Conservation (phyloP, 2,797 vertebrate species). For the Limosa lapponica region DNA sequence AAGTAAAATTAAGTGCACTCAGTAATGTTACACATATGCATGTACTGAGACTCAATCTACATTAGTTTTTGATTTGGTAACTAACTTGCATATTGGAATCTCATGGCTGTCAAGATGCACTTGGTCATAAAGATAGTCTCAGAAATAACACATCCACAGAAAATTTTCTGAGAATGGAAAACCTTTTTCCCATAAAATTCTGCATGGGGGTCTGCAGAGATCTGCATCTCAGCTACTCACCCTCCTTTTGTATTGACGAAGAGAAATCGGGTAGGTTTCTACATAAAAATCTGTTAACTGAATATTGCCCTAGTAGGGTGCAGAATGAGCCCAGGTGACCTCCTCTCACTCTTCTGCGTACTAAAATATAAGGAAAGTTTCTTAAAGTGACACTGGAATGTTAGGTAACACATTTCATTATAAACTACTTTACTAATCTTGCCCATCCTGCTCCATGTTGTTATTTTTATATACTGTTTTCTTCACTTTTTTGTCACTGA, state of each 20-base stretch:
- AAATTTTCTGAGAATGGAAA: not conserved
- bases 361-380: not conserved
- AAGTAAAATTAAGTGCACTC: not conserved
- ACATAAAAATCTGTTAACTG: not conserved
- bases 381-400: not conserved
- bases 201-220: no score
- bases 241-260: not conserved
- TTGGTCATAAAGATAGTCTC: not conserved
- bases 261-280: not conserved
- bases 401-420: not conserved
- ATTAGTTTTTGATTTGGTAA: not conserved
- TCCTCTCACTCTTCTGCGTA: not conserved
- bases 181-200: not conserved
- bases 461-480: not conserved
- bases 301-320: not conserved
- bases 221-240: not conserved
- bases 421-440: not conserved
- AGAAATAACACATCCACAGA: not conserved
- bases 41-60: not conserved
- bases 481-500: not conserved
- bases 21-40: not conserved
- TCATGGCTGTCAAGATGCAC: not conserved
- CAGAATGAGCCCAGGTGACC: not conserved
- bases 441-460: not conserved
- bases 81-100: not conserved